Evolutionary conservation across 1,140 invertebrate species (phyloP).

Genomic region (Ectropis grisescens): DNA sequence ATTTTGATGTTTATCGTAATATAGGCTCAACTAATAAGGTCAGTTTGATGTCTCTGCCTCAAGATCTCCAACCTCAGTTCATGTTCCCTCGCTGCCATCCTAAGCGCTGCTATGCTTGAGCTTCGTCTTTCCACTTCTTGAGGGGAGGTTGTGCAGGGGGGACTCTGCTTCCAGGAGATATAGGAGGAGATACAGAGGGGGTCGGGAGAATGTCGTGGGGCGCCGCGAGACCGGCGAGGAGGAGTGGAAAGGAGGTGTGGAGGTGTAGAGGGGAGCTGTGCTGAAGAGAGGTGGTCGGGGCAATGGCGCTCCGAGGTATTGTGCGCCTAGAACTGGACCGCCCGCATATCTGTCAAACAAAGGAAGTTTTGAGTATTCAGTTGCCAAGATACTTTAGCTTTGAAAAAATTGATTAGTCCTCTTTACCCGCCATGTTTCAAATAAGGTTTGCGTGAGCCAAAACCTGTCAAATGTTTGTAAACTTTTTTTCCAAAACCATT

Average conservation of each 20-base stretch:
- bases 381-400: no score
- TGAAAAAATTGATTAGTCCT: no score
- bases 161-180: conserved; percentile 58
- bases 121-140: conserved; percentile 83
- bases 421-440: no score
- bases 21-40: conserved; percentile 80
- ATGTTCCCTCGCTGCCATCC: conserved; percentile 93
- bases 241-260: conserved; percentile 85
- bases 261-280: conserved; percentile 73
- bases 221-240: conserved; percentile 85
- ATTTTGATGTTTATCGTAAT: no score
- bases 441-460: no score
- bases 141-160: conserved; percentile 43
- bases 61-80: conserved; percentile 88
- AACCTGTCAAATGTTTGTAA: no score
- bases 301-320: conserved; percentile 74
- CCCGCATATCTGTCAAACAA: conserved; percentile 35
- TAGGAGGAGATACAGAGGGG: conserved; percentile 73
- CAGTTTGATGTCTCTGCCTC: conserved; percentile 81
- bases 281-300: conserved; percentile 76
- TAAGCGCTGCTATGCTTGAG: conserved; percentile 90
- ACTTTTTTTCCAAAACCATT: no score
- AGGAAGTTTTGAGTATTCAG: not conserved
- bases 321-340: conserved; percentile 49
- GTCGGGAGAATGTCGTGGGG: conserved; percentile 75